Base-by-base conservation (phyloP, 1,140 invertebrate genomes). In the Eriosoma lanigerum region DNA sequence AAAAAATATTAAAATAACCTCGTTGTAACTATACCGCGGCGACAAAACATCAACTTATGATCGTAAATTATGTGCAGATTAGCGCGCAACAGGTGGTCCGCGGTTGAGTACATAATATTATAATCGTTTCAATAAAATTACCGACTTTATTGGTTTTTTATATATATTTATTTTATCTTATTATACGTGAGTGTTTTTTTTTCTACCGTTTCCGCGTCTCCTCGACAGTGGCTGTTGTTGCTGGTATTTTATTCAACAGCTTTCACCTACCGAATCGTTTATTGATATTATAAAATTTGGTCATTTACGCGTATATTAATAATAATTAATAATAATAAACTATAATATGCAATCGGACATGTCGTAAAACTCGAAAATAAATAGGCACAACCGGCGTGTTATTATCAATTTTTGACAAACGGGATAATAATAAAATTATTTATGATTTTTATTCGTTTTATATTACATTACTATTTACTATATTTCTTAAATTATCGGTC, bases 81-180 rank as follows among this genome's bases (percentile, higher is more conserved):
- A 10, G 32, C 66, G 66, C 46, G 66, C 48, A 70, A 70, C 66
- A 50, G 66, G 46, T 70, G 46, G 66, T 70, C 46, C 21, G 26
- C n/a, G 15, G 15, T 24, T 6, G 9, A 15, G 9, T 19, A 0
- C 17, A 13, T 10, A n/a, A n/a, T n/a, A 15, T 17, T 2, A 6
- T 50, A 19, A 48, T n/a, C 12, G 24, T 50, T 29, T 70, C n/a
- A 12, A 68, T 48, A 48, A 68, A 50, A 70, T 29, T 50, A 21
- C 44, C 66, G 44, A 48, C 48, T 46, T 48, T 66, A 46, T 21
- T 66, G 24, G 38, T 46, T 44, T 24, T 50, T 50, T 12, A 13
- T 50, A 8, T 50, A 13, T 50, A 13, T 50, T 50, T 50, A 13
- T 50, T 29, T 70, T 50, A 12, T 38, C 8, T 38, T 12, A 70